phyloP scores from a whole-genome alignment of 2,888 invertebrate species.

The Lasius platythorax region DNA sequence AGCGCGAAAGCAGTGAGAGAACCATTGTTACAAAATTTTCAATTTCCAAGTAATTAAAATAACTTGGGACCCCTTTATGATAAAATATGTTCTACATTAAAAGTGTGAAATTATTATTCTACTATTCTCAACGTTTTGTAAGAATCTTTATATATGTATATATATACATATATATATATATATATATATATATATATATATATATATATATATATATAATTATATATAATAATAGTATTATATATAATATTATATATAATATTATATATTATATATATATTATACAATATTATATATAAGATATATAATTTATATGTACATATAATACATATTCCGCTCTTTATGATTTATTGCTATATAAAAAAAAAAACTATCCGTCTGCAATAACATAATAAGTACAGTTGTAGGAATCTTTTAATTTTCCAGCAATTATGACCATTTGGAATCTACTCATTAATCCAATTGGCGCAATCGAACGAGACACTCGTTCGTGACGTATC shows the following conservation, averaged over 20 bases:
- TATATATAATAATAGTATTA: no score
- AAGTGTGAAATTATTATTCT: background rate
- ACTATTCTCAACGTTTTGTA: background rate
- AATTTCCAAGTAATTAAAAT: conserved; percentile 14
- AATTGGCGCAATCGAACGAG: background rate
- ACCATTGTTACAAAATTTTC: background rate
- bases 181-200: no score
- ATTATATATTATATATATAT: no score
- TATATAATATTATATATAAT: no score
- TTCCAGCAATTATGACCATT: conserved; percentile 3
- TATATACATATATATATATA: no score
- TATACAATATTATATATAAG: no score
- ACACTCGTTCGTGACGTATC: background rate
- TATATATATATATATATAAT: no score
- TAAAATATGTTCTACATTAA: background rate
- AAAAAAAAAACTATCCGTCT: background rate
- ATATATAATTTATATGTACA: no score
- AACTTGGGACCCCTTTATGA: background rate
- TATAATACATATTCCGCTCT: no score
- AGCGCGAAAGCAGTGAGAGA: background rate
- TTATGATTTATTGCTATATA: no score
- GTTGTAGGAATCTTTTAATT: background rate
- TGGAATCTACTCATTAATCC: conserved; percentile 2
- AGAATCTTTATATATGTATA: no score
- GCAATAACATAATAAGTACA: conserved; percentile 5